A percentile compares a stretch with the other conserved stretches of the same genome.
These are phyloP conservation scores for Manacus vitellinus DNA, from an alignment of 2,113 vertebrate genomes.

Conservation along the genomic window DNA sequence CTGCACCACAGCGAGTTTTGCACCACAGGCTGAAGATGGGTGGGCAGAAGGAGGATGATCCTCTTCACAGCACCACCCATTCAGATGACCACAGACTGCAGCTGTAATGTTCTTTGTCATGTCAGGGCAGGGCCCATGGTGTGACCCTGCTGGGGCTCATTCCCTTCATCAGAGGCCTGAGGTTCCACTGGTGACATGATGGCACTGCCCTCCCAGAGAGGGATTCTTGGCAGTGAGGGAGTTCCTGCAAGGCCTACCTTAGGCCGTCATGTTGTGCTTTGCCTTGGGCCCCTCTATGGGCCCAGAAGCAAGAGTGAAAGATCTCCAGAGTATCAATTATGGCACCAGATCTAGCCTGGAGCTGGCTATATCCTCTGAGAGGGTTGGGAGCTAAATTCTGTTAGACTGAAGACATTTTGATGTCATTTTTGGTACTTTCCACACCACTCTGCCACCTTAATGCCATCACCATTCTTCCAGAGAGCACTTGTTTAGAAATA, in stretches of 20 bases:
- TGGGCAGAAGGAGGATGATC: neutral
- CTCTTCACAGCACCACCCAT: neutral
- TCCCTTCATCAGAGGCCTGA: too few species aligned
- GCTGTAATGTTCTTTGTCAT: neutral
- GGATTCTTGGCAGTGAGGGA: rapidly evolving
- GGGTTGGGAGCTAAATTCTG: neutral
- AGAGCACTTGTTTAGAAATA: neutral
- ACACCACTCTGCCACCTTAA: neutral
- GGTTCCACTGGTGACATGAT: neutral
- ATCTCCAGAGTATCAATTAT: neutral
- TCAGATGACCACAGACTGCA: neutral
- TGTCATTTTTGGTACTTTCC: neutral
- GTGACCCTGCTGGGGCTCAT: neutral
- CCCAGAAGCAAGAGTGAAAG: neutral
- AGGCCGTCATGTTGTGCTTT: neutral
- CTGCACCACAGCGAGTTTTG: neutral
- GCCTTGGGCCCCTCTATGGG: rapidly evolving
- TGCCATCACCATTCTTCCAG: neutral
- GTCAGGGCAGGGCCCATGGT: neutral
- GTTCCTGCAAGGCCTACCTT: neutral
- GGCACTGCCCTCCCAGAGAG: neutral
- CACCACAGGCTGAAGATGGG: neutral
- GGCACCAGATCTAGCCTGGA: neutral
- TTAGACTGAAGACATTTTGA: neutral
- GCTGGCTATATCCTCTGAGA: neutral